Evolutionary conservation across 1,140 invertebrate genomes (phyloP).

Genomic region (Sweltsa coloradensis): DNA sequence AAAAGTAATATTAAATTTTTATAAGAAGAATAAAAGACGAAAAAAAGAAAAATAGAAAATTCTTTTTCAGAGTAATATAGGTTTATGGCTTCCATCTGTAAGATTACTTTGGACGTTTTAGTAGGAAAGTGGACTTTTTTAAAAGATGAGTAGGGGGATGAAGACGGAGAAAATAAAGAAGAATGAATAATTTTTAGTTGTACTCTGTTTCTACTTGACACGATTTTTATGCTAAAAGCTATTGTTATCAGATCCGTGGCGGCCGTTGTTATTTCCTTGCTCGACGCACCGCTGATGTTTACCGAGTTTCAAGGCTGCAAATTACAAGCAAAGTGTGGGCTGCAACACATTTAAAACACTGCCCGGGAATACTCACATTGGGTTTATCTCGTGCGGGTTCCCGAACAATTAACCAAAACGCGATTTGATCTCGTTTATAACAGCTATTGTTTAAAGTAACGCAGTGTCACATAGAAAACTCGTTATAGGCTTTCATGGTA

Average conservation of each 20-base stretch:
- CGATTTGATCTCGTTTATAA: too few species aligned
- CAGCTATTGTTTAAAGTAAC: too few species aligned
- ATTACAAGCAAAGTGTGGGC: too few species aligned
- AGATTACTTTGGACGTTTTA: slow-evolving; percentile 30
- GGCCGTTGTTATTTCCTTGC: slow-evolving; percentile 1
- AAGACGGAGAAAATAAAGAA: neutral
- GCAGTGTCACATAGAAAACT: too few species aligned
- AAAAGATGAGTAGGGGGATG: neutral
- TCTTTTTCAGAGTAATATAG: slow-evolving; percentile 30
- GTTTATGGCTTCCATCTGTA: slow-evolving; percentile 32
- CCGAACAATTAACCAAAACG: too few species aligned
- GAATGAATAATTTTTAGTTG: slow-evolving; percentile 1
- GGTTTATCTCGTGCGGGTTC: too few species aligned
- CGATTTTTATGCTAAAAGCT: slow-evolving; percentile 9
- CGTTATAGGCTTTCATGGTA: too few species aligned
- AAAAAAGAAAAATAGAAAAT: slow-evolving; percentile 31
- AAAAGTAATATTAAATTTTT: slow-evolving; percentile 31
- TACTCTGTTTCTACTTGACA: neutral
- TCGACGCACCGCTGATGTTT: too few species aligned
- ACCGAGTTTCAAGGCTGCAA: too few species aligned
- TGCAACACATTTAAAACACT: too few species aligned
- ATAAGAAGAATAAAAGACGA: slow-evolving; percentile 24
- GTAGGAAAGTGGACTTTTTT: slow-evolving; percentile 21
- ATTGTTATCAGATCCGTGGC: slow-evolving; percentile 6
- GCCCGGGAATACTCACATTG: too few species aligned